Evolutionary conservation across 30 jellyfish, hydroid and myxozoan genomes (phyloP).

Genomic region (Turritopsis dohrnii): DNA sequence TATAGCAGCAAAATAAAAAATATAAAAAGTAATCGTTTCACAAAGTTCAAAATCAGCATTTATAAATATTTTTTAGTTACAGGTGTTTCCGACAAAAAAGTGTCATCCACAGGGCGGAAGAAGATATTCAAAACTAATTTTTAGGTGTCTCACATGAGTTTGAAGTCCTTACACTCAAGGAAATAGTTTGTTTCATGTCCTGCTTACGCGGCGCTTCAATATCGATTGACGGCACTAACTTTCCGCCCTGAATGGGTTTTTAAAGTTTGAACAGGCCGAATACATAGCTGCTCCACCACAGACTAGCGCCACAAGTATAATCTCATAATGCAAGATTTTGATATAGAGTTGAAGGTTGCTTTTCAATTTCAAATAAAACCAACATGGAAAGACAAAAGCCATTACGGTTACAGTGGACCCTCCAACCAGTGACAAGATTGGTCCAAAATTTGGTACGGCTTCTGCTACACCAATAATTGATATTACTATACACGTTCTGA

Average conservation of each 20-base stretch:
- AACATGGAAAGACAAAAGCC: constrained; percentile 77
- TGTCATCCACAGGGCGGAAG: too few species aligned
- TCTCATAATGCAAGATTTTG: constrained; percentile 64
- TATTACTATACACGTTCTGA: constrained; percentile 47
- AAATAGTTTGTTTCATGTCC: too few species aligned
- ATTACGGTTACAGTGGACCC: constrained; percentile 93
- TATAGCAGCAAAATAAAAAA: too few species aligned
- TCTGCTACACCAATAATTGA: constrained; percentile 76
- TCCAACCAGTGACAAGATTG: constrained; percentile 71
- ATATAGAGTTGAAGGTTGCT: constrained; percentile 44
- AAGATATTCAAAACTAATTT: too few species aligned
- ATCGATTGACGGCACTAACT: background rate
- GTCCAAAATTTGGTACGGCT: constrained; percentile 88
- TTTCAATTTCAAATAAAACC: constrained; percentile 44
- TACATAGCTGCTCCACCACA: constrained; percentile 83
- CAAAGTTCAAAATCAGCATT: too few species aligned
- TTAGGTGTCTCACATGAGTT: too few species aligned
- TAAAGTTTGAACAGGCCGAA: constrained; percentile 52
- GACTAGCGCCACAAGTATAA: constrained; percentile 58
- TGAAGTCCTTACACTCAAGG: too few species aligned
- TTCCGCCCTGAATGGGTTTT: constrained; percentile 34
- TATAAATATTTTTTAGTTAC: too few species aligned
- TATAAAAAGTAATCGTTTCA: too few species aligned
- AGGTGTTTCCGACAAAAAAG: too few species aligned
- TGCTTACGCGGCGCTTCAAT: too few species aligned